Base-by-base conservation (phyloP, 2,888 invertebrate genomes). In the Lissocephala sabroskyi region DNA sequence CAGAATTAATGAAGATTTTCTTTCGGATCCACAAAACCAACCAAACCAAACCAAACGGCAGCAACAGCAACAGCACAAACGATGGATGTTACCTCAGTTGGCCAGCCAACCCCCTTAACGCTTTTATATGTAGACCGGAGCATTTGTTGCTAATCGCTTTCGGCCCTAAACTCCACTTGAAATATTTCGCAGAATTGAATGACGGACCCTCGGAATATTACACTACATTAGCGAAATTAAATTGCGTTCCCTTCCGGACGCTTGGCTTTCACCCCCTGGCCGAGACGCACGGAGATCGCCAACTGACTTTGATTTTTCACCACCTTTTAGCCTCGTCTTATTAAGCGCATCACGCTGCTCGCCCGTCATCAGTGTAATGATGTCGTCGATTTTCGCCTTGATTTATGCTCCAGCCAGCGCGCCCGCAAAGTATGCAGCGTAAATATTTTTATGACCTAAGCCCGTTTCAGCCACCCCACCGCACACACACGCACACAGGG, bases 1-100 rank as follows among this genome's bases (percentile, higher is more conserved):
- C 84, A 84, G 84, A 80, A 84, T 84, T 84, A 84, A 84, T 84
- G 82, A 84, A 82, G 79, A 83, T 79, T 80, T 79, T 74, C 65
- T 73, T 64, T 75, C 56, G 59, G 50, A 47, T 48, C 2, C 41
- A 7, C 28, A 41, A 35, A 35, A 35, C 5, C 10, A 16, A 30
- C 3, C 30, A 26, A 44, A 35, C 36, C 48, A 45, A 64, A 64
- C 55, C 55, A 60, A 35, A 35, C 13, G n/a, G n/a, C 10, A 11
- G 37, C 37, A 37, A 11, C 18, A 9, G n/a, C n/a, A n/a, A n/a
- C n/a, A n/a, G n/a, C n/a, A n/a, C n/a, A n/a, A n/a, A n/a, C n/a
- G n/a, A n/a, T n/a, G n/a, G n/a, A n/a, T n/a, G 7, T 11, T 30
- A 30, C n/a, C n/a, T 30, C 3, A 30, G 11, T n/a, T 23, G 23